A percentile compares a stretch with the other conserved stretches of the same genome.
Evolutionary conservation across 2,888 invertebrate species (phyloP).

Genomic region (Aporophyla nigra): DNA sequence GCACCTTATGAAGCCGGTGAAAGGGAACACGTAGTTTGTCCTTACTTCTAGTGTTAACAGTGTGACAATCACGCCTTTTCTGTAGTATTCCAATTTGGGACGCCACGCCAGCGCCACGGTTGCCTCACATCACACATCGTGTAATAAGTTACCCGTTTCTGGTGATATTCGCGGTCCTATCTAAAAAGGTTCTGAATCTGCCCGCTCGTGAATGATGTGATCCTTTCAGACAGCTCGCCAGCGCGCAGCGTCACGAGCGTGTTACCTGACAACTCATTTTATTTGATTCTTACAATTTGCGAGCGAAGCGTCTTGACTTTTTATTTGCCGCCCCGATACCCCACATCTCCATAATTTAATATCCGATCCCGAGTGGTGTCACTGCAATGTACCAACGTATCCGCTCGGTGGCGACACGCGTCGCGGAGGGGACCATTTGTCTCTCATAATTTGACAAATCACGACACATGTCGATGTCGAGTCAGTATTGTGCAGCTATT

Average conservation of each 20-base stretch:
- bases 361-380: constrained; percentile 24
- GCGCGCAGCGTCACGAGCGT: not conserved
- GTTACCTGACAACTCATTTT: constrained; percentile 14
- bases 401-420: constrained; percentile 24
- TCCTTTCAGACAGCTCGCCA: constrained; percentile 12
- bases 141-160: not conserved
- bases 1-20: no score
- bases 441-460: constrained; percentile 46
- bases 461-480: constrained; percentile 17
- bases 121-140: not conserved
- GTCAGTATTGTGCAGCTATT: not conserved
- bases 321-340: constrained; percentile 36
- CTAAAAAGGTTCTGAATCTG: not conserved
- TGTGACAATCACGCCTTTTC: not conserved
- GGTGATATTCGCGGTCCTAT: no score
- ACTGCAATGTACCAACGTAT: constrained; percentile 12
- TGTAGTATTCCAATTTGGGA: not conserved
- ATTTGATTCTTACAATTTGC: constrained; percentile 50
- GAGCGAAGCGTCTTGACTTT: constrained; percentile 40
- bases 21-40: no score
- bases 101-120: not conserved
- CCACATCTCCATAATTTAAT: constrained; percentile 51
- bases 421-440: constrained; percentile 30
- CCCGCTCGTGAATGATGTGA: constrained; percentile 26
- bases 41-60: no score